Conservation (phyloP, 2,888 invertebrate genomes). For the Himalopsyche anomala region DNA sequence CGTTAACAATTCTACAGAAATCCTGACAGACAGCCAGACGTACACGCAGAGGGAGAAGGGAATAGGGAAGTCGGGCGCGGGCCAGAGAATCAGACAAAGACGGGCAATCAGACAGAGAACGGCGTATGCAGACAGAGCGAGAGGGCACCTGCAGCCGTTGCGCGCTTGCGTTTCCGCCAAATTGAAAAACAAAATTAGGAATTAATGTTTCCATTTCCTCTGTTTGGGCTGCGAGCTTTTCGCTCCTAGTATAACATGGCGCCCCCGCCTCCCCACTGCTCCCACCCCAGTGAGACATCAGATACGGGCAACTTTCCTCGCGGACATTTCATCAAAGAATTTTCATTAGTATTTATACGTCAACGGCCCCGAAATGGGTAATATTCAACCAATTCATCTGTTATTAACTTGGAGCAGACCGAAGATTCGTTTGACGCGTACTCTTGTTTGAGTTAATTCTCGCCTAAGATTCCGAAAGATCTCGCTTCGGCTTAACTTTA, state of each 20-base stretch:
- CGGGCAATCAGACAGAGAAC: neutral
- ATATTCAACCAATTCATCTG: too few relatives aligned
- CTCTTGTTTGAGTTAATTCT: too few relatives aligned
- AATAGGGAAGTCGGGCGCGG: neutral
- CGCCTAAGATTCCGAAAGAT: too few relatives aligned
- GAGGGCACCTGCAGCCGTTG: slow-evolving; percentile 16
- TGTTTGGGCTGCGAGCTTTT: slow-evolving; percentile 41
- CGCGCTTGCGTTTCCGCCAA: slow-evolving; percentile 54
- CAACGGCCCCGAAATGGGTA: too few relatives aligned
- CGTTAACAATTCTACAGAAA: neutral
- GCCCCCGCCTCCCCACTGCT: neutral
- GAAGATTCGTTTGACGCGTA: too few relatives aligned
- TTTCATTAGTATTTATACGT: too few relatives aligned
- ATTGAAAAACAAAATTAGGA: slow-evolving; percentile 62
- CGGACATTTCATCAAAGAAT: slow-evolving; percentile 7
- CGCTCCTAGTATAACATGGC: slow-evolving; percentile 21
- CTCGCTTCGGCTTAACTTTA: too few relatives aligned
- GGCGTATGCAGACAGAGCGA: neutral
- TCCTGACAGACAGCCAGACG: slow-evolving; percentile 34
- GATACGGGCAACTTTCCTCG: slow-evolving; percentile 3
- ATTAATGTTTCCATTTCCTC: slow-evolving; percentile 62
- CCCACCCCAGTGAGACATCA: slow-evolving; percentile 15
- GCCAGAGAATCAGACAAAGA: slow-evolving; percentile 1
- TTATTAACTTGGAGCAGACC: too few relatives aligned
- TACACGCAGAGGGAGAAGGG: slow-evolving; percentile 3